Evolutionary conservation across 2,113 vertebrate genomes (phyloP), one percentile per base, ranked within the genome.

Genomic region (Myrmophylax atrothorax): DNA sequence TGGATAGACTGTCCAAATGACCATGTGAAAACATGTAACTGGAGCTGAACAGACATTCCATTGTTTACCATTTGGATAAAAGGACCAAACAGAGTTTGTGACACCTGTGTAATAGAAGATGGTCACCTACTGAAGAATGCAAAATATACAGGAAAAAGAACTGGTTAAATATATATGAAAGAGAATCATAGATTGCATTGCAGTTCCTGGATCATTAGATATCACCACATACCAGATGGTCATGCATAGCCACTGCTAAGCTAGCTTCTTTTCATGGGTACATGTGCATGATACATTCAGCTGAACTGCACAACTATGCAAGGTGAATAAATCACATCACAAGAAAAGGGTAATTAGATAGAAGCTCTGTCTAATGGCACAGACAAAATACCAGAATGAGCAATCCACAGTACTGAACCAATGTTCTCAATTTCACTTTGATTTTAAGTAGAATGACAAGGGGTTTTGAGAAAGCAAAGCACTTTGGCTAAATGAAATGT

Each of bases 361-460:
- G 50, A 40, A 87, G 12, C 49, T 80, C 67, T 52, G 4, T 55
- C 35, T 29, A 55, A 22, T 0, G 5, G 16, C 58, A 70, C 47
- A 52, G 62, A 13, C 12, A 68, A 62, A 73, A 78, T 86, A 33
- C 53, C 90, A 86, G 67, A 64, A 64, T 56, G 77, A 69, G n/a
- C 59, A 87, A 49, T 52, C 35, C 42, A 33, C 55, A 44, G 46
- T 28, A 63, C 53, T 92, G 52, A 70, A 50, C 80, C 76, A 68
- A 7, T 53, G 55, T 58, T 84, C 87, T 94, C 77, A 35, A 62
- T 74, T 87, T 89, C 73, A 58, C 49, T 80, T 69, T 6, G 26
- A 53, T 96, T 94, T 94, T 62, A 67, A 84, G 69, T 63, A 69
- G 69, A 64, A 62, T 89, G 59, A 84, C 37, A 69, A 81, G 46